Evolutionary conservation across 2,113 vertebrate genomes (phyloP).

Genomic region (Lethenteron camtschaticum): DNA sequence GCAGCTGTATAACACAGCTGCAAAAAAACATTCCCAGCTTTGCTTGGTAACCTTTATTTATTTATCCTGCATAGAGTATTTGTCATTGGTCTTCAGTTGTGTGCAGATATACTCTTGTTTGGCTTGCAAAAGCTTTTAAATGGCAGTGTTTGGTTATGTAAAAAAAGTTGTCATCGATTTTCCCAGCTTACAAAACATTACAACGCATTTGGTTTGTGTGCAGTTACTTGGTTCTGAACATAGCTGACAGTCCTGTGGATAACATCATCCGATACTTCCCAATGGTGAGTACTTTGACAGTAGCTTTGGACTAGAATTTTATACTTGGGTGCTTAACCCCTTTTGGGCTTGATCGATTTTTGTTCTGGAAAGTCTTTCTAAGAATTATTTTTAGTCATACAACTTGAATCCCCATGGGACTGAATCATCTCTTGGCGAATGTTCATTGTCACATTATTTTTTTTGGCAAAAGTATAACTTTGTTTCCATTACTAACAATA

Average conservation of each 20-base stretch:
- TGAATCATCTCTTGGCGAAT: not conserved
- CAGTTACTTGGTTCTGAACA: slow-evolving; percentile 97
- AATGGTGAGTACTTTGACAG: slow-evolving; percentile 34
- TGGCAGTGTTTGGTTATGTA: too few species aligned
- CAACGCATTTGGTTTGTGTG: slow-evolving; percentile 14
- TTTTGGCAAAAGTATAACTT: not conserved
- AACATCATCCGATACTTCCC: slow-evolving; percentile 94
- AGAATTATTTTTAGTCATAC: not conserved
- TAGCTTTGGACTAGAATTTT: not conserved
- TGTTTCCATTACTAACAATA: too few species aligned
- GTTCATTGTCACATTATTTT: not conserved
- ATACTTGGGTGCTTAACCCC: not conserved
- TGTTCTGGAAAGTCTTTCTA: not conserved
- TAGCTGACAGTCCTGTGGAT: slow-evolving; percentile 97
- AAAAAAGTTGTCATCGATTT: too few species aligned
- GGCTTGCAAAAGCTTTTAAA: too few species aligned
- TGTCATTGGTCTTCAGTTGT: too few species aligned
- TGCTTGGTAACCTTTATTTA: too few species aligned
- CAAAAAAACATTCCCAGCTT: too few species aligned
- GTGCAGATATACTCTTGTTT: too few species aligned
- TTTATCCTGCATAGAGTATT: too few species aligned
- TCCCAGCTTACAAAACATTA: not conserved
- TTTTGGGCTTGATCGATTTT: not conserved
- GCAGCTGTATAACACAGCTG: too few species aligned
- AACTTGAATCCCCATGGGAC: not conserved